phyloP scores from a whole-genome alignment of 2,797 vertebrate species.

The Bufotes viridis region DNA sequence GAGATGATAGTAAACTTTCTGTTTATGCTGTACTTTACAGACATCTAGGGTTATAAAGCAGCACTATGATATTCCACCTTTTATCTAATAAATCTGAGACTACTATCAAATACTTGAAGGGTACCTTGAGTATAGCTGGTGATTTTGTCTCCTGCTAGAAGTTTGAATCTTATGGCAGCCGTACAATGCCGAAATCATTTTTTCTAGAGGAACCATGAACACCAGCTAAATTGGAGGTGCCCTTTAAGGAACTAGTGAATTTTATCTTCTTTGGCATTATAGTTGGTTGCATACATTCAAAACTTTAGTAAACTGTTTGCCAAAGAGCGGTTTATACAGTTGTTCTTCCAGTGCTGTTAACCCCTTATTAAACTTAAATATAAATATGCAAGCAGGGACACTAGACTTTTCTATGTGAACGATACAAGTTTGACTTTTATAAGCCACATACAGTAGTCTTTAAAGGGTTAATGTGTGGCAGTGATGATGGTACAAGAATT shows the following conservation, averaged over 20 bases:
- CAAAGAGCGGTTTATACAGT: not conserved
- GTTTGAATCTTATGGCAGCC: not conserved
- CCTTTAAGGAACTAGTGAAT: not conserved
- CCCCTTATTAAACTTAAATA: not conserved
- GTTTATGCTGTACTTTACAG: not conserved
- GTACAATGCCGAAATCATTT: not conserved
- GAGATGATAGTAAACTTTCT: no score
- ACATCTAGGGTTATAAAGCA: not conserved
- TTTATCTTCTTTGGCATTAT: not conserved
- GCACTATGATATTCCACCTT: not conserved
- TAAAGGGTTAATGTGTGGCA: constrained; percentile 10
- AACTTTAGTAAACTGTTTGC: not conserved
- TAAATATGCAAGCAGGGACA: not conserved
- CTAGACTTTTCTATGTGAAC: not conserved
- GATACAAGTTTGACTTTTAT: not conserved
- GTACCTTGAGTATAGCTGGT: not conserved
- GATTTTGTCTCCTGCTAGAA: not conserved
- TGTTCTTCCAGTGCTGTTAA: not conserved
- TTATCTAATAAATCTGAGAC: not conserved
- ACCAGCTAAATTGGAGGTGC: not conserved
- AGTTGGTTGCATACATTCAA: not conserved
- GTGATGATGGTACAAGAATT: not conserved
- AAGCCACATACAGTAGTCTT: not conserved
- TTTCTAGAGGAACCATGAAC: not conserved
- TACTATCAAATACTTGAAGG: not conserved